These are phyloP conservation scores for Pollimyrus isidori DNA, from an alignment of 2,113 vertebrate genomes.

Conservation along the genomic window DNA sequence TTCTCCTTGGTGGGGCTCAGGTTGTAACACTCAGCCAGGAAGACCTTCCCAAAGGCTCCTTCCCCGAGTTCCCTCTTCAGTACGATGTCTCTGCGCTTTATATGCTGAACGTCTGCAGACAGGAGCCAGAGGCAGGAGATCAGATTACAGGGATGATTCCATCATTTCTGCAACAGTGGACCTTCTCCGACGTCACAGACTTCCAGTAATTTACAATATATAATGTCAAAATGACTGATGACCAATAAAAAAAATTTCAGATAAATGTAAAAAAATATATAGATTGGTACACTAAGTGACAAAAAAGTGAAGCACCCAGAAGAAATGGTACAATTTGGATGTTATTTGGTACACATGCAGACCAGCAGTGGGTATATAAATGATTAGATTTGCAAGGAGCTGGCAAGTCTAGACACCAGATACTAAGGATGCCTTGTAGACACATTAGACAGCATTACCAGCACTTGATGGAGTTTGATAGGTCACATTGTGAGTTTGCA, in stretches of 20 bases:
- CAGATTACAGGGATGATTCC: neutral
- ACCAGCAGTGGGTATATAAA: no score
- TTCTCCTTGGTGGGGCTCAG: constrained; percentile 94
- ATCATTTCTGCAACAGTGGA: neutral
- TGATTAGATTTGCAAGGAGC: no score
- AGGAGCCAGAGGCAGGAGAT: neutral
- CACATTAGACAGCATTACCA: no score
- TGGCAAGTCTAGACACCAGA: no score
- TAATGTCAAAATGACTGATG: neutral
- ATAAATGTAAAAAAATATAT: neutral
- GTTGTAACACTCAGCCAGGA: constrained; percentile 97
- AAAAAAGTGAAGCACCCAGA: no score
- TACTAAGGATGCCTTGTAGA: no score
- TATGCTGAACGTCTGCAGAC: constrained; percentile 85
- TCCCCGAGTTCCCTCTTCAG: constrained; percentile 93
- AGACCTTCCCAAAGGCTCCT: constrained; percentile 98
- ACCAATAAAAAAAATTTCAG: neutral
- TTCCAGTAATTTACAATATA: neutral
- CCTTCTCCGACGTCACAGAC: neutral
- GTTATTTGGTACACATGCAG: no score
- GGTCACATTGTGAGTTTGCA: no score
- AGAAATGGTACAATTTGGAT: no score
- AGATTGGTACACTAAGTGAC: neutral
- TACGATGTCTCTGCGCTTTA: constrained; percentile 94
- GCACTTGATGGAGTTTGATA: no score